These are phyloP conservation scores for Planococcus citri DNA, from an alignment of 1,140 invertebrate genomes.

Conservation along the genomic window DNA sequence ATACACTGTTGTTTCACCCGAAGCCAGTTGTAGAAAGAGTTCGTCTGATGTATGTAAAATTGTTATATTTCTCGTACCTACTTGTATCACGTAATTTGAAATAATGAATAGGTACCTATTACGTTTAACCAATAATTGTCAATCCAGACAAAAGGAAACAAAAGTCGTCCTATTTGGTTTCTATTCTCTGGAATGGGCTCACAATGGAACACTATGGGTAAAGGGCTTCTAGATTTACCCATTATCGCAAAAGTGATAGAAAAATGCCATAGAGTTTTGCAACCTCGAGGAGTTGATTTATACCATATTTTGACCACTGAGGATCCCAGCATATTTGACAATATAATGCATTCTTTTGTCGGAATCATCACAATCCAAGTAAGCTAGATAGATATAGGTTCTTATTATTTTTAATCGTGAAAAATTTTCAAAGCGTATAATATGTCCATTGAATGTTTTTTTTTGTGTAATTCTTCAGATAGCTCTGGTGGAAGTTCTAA, in stretches of 20 bases:
- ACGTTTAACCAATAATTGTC: too few relatives aligned
- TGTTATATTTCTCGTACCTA: too few relatives aligned
- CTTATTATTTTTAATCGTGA: background rate
- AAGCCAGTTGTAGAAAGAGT: background rate
- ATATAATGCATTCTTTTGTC: constrained; percentile 76
- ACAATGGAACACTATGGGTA: too few relatives aligned
- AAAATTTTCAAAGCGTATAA: background rate
- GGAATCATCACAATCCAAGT: too few relatives aligned
- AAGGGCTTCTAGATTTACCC: too few relatives aligned
- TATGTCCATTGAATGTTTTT: too few relatives aligned
- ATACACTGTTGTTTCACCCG: constrained; percentile 15
- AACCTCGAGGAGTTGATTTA: background rate
- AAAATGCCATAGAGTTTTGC: constrained; percentile 26
- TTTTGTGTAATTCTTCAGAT: constrained; percentile 40
- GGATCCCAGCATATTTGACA: constrained; percentile 59
- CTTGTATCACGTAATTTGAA: too few relatives aligned
- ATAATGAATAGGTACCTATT: too few relatives aligned
- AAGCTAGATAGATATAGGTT: constrained; percentile 23
- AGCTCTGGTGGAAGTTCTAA: constrained; percentile 58
- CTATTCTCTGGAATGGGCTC: too few relatives aligned
- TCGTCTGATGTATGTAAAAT: too few relatives aligned
- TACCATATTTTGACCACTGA: constrained; percentile 27
- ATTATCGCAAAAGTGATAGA: constrained; percentile 50
- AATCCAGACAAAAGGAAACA: background rate
- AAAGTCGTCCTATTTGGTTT: too few relatives aligned